Conservation (phyloP, 2,113 vertebrate species). For the Alces alces region DNA sequence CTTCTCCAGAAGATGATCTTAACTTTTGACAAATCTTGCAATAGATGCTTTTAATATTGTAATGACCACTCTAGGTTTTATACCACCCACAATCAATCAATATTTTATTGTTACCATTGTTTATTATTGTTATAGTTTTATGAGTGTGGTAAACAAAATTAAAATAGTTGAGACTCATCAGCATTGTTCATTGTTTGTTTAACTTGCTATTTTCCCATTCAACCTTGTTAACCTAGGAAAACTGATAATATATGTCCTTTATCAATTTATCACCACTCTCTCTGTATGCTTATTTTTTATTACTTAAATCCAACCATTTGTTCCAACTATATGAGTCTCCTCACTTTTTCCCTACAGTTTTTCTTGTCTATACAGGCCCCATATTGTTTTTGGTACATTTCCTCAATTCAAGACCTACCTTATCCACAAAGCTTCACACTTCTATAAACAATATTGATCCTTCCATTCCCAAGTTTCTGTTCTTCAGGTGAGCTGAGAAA, state of each 20-base stretch:
- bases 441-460: not conserved
- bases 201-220: not conserved
- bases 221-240: constrained; percentile 36
- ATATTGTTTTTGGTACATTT: not conserved
- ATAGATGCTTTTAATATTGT: not conserved
- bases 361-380: not conserved
- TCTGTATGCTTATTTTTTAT: not conserved
- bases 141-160: constrained; percentile 1
- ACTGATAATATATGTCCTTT: not conserved
- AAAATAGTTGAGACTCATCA: not conserved
- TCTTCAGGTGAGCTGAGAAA: not conserved
- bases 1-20: not conserved
- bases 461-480: not conserved
- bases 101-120: not conserved
- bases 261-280: not conserved
- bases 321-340: not conserved
- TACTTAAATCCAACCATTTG: not conserved
- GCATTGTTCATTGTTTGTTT: constrained; percentile 30
- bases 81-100: not conserved
- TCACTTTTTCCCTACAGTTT: not conserved
- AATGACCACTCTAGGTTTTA: not conserved
- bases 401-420: not conserved
- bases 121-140: constrained; percentile 44
- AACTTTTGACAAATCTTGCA: constrained; percentile 18
- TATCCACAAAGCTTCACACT: not conserved